These are phyloP conservation scores for Gadus macrocephalus DNA, from an alignment of 2,113 vertebrate genomes.

Conservation along the genomic window DNA sequence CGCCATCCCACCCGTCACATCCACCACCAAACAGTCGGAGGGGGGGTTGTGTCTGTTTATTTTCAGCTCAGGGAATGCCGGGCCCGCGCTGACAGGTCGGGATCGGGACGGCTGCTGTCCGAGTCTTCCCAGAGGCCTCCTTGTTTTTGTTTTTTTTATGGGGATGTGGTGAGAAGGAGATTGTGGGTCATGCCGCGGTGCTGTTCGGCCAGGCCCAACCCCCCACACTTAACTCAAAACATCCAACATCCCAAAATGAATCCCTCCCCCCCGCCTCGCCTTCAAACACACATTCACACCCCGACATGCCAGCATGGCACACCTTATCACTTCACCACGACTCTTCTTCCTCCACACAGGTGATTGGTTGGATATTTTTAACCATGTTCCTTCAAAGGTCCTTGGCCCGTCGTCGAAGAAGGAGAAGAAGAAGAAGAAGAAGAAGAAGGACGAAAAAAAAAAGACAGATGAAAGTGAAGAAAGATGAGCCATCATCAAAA, in stretches of 20 bases:
- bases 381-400: constrained; percentile 63
- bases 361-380: constrained; percentile 60
- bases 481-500: constrained; percentile 62
- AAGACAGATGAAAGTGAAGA: constrained; percentile 54
- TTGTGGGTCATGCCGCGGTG: background rate
- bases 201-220: background rate
- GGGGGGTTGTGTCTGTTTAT: constrained; percentile 48
- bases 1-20: background rate
- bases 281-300: no score
- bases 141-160: constrained; percentile 20
- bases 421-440: background rate
- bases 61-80: constrained; percentile 49
- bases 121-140: constrained; percentile 18
- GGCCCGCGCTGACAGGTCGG: constrained; percentile 48
- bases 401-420: constrained; percentile 53
- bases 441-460: constrained; percentile 54
- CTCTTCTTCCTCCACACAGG: constrained; percentile 25
- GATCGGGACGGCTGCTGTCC: constrained; percentile 23
- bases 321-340: background rate
- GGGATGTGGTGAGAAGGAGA: constrained; percentile 37
- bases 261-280: no score
- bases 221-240: background rate
- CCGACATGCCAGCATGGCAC: no score
- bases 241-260: no score
- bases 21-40: constrained; percentile 2